These are phyloP conservation scores for Drosophila simulans DNA, from an alignment of 1,140 invertebrate genomes.

Conservation along the genomic window DNA sequence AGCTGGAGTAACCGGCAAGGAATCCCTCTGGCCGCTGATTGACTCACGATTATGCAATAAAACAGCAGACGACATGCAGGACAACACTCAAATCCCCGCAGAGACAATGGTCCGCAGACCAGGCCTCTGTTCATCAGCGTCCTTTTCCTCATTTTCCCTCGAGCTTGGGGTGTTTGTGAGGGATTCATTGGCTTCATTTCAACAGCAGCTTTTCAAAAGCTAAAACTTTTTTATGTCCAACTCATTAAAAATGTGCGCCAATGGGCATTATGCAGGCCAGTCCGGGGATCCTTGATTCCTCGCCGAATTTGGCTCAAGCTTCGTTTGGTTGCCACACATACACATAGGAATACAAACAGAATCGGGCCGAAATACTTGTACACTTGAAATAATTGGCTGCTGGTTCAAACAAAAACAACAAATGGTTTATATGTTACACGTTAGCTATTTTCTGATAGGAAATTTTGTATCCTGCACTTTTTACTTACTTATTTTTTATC, in stretches of 20 bases:
- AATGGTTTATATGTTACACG: too few relatives aligned
- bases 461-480: too few relatives aligned
- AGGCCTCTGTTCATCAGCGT: not conserved
- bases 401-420: not conserved
- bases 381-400: conserved; percentile 5
- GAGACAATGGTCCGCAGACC: conserved; percentile 54
- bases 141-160: not conserved
- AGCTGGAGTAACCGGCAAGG: not conserved
- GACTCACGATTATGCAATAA: conserved; percentile 83
- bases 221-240: conserved; percentile 82
- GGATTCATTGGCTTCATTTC: conserved; percentile 77
- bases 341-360: conserved; percentile 11
- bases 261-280: conserved; percentile 64
- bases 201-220: conserved; percentile 74
- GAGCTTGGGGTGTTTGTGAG: conserved; percentile 18
- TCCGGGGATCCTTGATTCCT: conserved; percentile 23
- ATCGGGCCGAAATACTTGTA: conserved; percentile 10
- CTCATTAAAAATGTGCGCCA: conserved; percentile 82
- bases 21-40: conserved; percentile 64
- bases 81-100: conserved; percentile 56
- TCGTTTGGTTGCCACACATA: conserved; percentile 34
- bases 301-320: conserved; percentile 21
- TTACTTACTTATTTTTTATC: not conserved
- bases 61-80: conserved; percentile 65
- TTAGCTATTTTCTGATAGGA: too few relatives aligned